Evolutionary conservation across 2,888 invertebrate genomes (phyloP).

Genomic region (Apeira syringaria): DNA sequence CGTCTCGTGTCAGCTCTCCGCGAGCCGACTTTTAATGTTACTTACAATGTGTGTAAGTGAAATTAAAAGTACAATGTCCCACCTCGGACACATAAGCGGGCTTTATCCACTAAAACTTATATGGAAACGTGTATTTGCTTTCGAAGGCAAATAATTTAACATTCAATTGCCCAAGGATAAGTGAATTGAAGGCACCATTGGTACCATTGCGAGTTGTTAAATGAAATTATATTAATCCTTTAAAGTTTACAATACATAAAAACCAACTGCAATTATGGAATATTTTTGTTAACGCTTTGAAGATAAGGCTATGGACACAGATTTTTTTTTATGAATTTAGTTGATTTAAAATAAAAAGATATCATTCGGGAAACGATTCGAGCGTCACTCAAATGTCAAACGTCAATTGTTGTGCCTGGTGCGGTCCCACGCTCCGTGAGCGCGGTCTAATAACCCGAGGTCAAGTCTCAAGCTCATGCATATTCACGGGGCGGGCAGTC

Average conservation of each 20-base stretch:
- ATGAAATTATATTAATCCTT: no score
- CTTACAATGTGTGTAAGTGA: no score
- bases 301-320: no score
- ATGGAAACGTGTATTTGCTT: no score
- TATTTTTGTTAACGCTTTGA: no score
- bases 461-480: constrained; percentile 78
- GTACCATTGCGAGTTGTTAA: constrained; percentile 28
- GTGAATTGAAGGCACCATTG: not conserved
- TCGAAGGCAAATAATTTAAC: no score
- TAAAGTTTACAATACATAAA: no score
- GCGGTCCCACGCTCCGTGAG: constrained; percentile 71
- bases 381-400: constrained; percentile 60
- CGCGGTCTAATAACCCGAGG: constrained; percentile 77
- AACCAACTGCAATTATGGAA: no score
- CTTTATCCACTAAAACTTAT: no score
- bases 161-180: not conserved
- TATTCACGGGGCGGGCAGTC: constrained; percentile 69
- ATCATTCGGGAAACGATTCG: constrained; percentile 43
- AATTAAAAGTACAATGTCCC: no score
- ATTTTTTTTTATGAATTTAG: no score
- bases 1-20: constrained; percentile 52
- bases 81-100: constrained; percentile 10
- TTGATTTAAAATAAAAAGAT: no score
- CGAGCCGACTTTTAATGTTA: constrained; percentile 29
- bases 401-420: constrained; percentile 56